Base-by-base conservation (phyloP, 2,888 invertebrate genomes). In the Lepidochitona cinerea region DNA sequence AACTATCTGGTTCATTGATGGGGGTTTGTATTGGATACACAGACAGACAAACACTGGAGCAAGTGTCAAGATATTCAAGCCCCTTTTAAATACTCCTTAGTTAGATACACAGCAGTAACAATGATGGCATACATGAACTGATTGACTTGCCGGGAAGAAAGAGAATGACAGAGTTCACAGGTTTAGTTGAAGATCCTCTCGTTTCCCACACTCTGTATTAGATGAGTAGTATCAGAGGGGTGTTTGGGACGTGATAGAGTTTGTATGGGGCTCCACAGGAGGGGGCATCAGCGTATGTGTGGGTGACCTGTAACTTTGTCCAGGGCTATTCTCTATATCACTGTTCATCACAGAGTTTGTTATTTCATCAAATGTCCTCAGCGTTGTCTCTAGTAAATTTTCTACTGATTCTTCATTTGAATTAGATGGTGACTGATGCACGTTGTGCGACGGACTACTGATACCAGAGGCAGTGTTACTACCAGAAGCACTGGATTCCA, bases 311-410 rank as follows among this genome's bases (percentile, higher is more conserved):
- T 23, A 23, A 59, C 23, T 18, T 49, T 23, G 49, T n/a, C 49
- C 23, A 49, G 23, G 49, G 3, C n/a, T n/a, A 7, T 49, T 49
- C 26, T 23, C 9, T 14, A 3, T 14, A 29, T 59, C 59, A 1
- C 14, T 14, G 26, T 7, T 66, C 14, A 23, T 37, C 14, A 36
- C 66, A 37, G 66, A 66, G 26, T 66, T 66, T 36, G 66, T 66
- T 12, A 66, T 36, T 35, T 66, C 66, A 5, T 66, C 66, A 66
- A 66, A 66, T 37, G 66, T 66, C 12, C 66, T 35, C 4, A 66
- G 37, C 1, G 66, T 66, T 4, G 66, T 37, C 14, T 66, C 66
- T 37, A 66, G 12, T 29, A 66, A 37, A 14, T 66, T 66, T 36
- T 36, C 66, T 4, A 66, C 37, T 36, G 35, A 66, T 9, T 66